Conservation (phyloP, 2,888 invertebrate species). For the Tenodera sinensis region DNA sequence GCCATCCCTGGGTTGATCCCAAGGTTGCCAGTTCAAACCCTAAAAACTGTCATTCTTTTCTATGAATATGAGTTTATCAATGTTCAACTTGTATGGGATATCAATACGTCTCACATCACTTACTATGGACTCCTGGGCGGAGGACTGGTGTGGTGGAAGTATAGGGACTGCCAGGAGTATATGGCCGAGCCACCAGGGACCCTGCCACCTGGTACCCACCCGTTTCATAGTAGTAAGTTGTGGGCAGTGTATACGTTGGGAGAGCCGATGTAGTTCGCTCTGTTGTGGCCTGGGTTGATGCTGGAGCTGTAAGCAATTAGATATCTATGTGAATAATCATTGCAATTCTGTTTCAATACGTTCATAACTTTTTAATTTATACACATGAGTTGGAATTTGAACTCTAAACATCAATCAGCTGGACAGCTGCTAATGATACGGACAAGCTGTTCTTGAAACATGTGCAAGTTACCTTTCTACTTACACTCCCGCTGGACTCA, state of each 20-base stretch:
- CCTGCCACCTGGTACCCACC: conserved; percentile 31
- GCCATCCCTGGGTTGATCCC: too few species aligned
- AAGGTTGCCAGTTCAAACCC: too few species aligned
- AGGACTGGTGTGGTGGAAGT: conserved; percentile 20
- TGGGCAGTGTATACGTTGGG: conserved; percentile 27
- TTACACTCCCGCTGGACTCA: too few species aligned
- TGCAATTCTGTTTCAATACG: too few species aligned
- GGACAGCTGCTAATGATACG: too few species aligned
- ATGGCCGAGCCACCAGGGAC: conserved; percentile 27
- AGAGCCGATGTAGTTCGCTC: conserved; percentile 26
- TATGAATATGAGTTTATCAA: neutral
- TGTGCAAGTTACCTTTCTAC: too few species aligned
- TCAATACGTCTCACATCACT: neutral
- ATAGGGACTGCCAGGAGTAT: conserved; percentile 22
- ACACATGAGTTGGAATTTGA: too few species aligned
- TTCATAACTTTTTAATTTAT: too few species aligned
- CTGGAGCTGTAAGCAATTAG: conserved; percentile 16
- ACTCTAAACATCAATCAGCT: too few species aligned
- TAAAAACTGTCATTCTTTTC: too few species aligned
- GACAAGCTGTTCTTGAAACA: too few species aligned
- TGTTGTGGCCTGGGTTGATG: conserved; percentile 22
- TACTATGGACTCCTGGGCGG: conserved; percentile 17
- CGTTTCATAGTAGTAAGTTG: conserved; percentile 29
- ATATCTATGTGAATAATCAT: too few species aligned
- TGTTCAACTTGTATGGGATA: neutral